Percentiles rank a stretch among this genome's conserved stretches.
Evolutionary conservation across 2,797 vertebrate genomes (phyloP).

Genomic region (Pteronotus mesoamericanus): DNA sequence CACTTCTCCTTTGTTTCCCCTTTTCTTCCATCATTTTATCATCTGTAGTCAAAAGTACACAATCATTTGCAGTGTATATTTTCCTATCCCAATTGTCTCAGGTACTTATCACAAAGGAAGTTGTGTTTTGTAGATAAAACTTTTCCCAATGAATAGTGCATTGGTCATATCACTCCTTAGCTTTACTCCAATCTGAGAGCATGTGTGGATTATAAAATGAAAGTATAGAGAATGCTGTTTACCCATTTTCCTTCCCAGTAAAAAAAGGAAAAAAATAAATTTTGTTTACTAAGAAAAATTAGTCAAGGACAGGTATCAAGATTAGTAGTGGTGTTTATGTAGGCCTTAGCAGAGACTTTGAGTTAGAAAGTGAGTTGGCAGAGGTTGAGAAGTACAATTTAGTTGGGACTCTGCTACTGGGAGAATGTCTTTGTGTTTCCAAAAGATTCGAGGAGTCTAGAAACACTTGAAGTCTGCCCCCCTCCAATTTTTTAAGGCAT

Average conservation of each 20-base stretch:
- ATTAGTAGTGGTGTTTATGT: background rate
- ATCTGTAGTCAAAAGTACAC: background rate
- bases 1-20: background rate
- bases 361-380: constrained; percentile 1
- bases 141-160: background rate
- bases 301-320: background rate
- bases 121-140: background rate
- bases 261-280: background rate
- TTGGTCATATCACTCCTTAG: background rate
- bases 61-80: background rate
- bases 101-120: background rate
- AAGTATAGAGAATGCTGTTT: background rate
- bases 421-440: background rate
- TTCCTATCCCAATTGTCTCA: background rate
- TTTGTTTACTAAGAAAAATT: background rate
- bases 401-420: background rate
- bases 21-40: background rate
- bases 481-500: background rate
- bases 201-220: background rate
- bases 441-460: background rate
- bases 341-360: background rate
- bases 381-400: background rate
- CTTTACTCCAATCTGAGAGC: background rate
- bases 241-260: background rate
- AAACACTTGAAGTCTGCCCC: background rate